Evolutionary conservation across 1,140 invertebrate genomes (phyloP).

Genomic region (Eupristina koningsbergeri): DNA sequence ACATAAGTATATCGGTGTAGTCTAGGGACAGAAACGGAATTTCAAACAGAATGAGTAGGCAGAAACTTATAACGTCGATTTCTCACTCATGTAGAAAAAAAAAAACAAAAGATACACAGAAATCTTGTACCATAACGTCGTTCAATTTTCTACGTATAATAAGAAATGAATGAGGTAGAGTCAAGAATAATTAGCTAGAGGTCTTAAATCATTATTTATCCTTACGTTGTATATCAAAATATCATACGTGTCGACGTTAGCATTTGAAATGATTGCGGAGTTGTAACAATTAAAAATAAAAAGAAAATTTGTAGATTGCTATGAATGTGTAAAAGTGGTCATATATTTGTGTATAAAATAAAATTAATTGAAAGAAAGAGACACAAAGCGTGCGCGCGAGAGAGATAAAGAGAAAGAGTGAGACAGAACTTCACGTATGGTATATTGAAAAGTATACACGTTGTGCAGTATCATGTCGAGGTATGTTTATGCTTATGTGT

Average conservation of each 20-base stretch:
- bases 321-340: slow-evolving; percentile 44
- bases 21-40: neutral
- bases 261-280: neutral
- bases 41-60: neutral
- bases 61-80: neutral
- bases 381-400: neutral
- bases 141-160: slow-evolving; percentile 43
- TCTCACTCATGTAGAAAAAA: neutral
- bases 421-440: neutral
- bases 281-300: neutral
- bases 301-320: slow-evolving; percentile 11
- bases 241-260: neutral
- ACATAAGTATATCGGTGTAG: slow-evolving; percentile 3
- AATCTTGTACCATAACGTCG: neutral
- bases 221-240: neutral
- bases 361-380: slow-evolving; percentile 53
- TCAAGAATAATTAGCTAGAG: neutral
- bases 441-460: neutral
- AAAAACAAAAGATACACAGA: neutral
- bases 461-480: slow-evolving; percentile 7
- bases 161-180: slow-evolving; percentile 9
- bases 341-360: slow-evolving; percentile 57
- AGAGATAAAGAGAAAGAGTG: neutral
- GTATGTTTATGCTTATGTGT: neutral
- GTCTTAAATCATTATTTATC: neutral